phyloP scores from a whole-genome alignment of 1,140 invertebrate species.

The Lordiphosa collinella region DNA sequence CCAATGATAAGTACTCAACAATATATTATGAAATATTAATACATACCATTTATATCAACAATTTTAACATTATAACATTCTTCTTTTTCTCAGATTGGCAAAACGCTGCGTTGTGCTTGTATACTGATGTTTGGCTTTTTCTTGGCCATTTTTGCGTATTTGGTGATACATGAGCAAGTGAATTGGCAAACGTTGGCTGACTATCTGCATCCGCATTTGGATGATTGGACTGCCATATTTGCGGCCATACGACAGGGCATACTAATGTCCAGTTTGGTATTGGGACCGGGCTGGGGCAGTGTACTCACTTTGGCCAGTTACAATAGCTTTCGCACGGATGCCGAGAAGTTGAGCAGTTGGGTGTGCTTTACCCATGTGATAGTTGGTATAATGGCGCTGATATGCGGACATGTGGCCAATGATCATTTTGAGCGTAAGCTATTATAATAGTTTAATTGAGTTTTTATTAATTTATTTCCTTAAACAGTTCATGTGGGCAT shows the following conservation, averaged over 20 bases:
- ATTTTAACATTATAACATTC: neutral
- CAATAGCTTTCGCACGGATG: conserved; percentile 67
- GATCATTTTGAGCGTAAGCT: conserved; percentile 72
- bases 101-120: conserved; percentile 56
- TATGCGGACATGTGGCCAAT: conserved; percentile 65
- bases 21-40: too few species aligned
- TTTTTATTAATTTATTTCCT: neutral
- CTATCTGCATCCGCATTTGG: conserved; percentile 43
- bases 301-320: conserved; percentile 66
- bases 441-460: neutral
- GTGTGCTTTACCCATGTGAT: conserved; percentile 53
- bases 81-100: conserved; percentile 52
- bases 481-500: conserved; percentile 63
- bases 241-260: conserved; percentile 38
- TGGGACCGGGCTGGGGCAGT: conserved; percentile 73
- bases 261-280: conserved; percentile 51
- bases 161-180: conserved; percentile 43
- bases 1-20: too few species aligned
- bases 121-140: conserved; percentile 62
- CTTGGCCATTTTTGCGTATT: conserved; percentile 51
- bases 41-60: too few species aligned
- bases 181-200: conserved; percentile 21
- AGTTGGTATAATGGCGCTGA: conserved; percentile 47
- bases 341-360: conserved; percentile 58
- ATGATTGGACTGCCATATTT: conserved; percentile 21